Conservation (phyloP, 2,797 vertebrate genomes). For the Lacerta viridis region DNA sequence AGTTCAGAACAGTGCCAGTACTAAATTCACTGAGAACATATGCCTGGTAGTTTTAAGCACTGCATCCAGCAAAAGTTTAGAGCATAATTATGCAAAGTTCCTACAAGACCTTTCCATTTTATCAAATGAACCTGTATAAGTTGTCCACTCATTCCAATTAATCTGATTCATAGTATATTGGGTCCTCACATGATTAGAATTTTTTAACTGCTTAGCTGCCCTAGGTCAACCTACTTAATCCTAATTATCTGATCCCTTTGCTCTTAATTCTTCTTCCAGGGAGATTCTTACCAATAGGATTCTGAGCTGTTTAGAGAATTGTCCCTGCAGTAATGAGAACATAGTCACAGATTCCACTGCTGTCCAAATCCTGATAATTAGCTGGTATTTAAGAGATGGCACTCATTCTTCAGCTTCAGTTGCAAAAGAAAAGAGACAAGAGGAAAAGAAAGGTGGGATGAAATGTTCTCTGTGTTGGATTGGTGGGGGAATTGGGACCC, state of each 20-base stretch:
- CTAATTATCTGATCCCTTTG: constrained; percentile 66
- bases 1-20: neutral
- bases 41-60: neutral
- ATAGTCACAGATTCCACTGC: constrained; percentile 41
- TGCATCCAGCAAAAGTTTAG: constrained; percentile 18
- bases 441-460: neutral
- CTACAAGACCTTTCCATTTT: constrained; percentile 8
- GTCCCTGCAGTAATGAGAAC: neutral
- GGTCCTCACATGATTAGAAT: constrained; percentile 32
- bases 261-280: constrained; percentile 51
- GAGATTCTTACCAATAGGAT: constrained; percentile 58
- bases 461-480: neutral
- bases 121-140: constrained; percentile 19
- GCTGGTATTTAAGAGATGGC: constrained; percentile 25
- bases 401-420: neutral
- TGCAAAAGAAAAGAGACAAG: neutral
- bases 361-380: constrained; percentile 45
- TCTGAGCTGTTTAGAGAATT: constrained; percentile 49
- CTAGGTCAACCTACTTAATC: constrained; percentile 62
- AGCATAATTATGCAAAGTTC: constrained; percentile 21
- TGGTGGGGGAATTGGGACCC: too few species aligned
- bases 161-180: constrained; percentile 33
- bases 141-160: constrained; percentile 31
- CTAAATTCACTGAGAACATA: constrained; percentile 36
- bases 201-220: constrained; percentile 55